Evolutionary conservation across 92 coral and sea anemone species (phyloP).

Genomic region (Ricordea florida): DNA sequence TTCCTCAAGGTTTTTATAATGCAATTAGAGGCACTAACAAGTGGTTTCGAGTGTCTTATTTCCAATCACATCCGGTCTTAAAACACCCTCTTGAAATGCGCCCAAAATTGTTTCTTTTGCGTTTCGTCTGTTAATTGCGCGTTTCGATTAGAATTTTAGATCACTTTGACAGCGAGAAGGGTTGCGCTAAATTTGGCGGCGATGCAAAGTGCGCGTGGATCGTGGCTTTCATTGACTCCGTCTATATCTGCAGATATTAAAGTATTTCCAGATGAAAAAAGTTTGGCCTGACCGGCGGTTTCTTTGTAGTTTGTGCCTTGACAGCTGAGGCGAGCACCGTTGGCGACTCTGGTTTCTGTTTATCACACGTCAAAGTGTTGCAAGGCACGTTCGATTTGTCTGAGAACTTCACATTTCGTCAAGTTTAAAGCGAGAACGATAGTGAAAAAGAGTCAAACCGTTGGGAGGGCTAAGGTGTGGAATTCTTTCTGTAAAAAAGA

Average conservation of each 20-base stretch:
- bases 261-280: slow-evolving; percentile 45
- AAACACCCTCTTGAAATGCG: slow-evolving; percentile 42
- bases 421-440: no score
- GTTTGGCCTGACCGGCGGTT: slow-evolving; percentile 2
- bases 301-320: slow-evolving; percentile 13
- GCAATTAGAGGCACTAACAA: slow-evolving; percentile 76
- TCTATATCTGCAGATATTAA: no score
- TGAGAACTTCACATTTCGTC: slow-evolving; percentile 13
- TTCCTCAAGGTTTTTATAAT: slow-evolving; percentile 78
- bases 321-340: neutral
- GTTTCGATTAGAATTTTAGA: no score
- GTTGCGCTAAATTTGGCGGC: no score
- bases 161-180: no score
- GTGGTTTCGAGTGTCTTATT: slow-evolving; percentile 63
- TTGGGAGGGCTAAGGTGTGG: no score
- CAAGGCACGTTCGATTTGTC: slow-evolving; percentile 20
- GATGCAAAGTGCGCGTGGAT: no score
- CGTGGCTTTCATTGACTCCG: no score
- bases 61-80: slow-evolving; percentile 73
- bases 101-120: slow-evolving; percentile 9
- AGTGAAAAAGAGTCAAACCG: no score
- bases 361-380: slow-evolving; percentile 47
- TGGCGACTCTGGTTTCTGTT: slow-evolving; percentile 14
- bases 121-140: neutral
- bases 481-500: no score